These are phyloP conservation scores for Trichogramma evanescens DNA, from an alignment of 2,888 invertebrate species.

Conservation along the genomic window DNA sequence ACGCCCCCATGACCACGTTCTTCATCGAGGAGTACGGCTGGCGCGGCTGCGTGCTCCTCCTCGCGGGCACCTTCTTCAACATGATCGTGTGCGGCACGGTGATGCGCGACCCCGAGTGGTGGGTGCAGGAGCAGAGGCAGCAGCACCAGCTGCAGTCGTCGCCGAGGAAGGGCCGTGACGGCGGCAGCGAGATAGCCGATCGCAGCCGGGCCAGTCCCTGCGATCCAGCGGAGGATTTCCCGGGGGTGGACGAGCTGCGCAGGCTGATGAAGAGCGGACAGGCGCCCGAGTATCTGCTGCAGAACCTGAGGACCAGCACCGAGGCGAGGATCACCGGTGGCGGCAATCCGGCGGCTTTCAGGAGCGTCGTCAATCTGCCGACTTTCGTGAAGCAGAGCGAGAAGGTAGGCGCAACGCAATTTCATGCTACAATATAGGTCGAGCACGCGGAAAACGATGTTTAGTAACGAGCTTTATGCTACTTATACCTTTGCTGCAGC, in stretches of 20 bases:
- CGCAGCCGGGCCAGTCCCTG: slow-evolving; percentile 26
- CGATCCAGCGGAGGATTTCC: slow-evolving; percentile 51
- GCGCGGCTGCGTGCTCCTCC: slow-evolving; percentile 71
- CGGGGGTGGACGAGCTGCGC: slow-evolving; percentile 61
- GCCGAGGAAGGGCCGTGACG: neutral
- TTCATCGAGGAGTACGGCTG: slow-evolving; percentile 75
- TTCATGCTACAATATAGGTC: neutral
- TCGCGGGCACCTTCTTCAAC: slow-evolving; percentile 79
- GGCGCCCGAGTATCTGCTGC: slow-evolving; percentile 60
- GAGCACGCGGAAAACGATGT: too few species aligned
- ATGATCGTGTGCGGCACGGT: slow-evolving; percentile 79
- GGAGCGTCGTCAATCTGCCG: slow-evolving; percentile 68
- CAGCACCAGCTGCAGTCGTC: slow-evolving; percentile 24
- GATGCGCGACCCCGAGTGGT: slow-evolving; percentile 86
- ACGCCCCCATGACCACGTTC: slow-evolving; percentile 77
- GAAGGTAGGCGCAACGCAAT: slow-evolving; percentile 49
- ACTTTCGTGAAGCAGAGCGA: slow-evolving; percentile 66
- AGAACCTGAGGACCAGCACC: slow-evolving; percentile 57
- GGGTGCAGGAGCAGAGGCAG: slow-evolving; percentile 58
- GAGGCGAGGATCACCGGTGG: slow-evolving; percentile 50
- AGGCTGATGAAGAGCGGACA: slow-evolving; percentile 64
- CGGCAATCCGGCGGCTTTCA: slow-evolving; percentile 48
- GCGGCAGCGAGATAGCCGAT: slow-evolving; percentile 28
- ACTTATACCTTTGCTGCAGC: neutral
- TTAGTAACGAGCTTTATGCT: too few species aligned